These are phyloP conservation scores for Tyrannus savana DNA, from an alignment of 2,113 vertebrate genomes.

Conservation along the genomic window DNA sequence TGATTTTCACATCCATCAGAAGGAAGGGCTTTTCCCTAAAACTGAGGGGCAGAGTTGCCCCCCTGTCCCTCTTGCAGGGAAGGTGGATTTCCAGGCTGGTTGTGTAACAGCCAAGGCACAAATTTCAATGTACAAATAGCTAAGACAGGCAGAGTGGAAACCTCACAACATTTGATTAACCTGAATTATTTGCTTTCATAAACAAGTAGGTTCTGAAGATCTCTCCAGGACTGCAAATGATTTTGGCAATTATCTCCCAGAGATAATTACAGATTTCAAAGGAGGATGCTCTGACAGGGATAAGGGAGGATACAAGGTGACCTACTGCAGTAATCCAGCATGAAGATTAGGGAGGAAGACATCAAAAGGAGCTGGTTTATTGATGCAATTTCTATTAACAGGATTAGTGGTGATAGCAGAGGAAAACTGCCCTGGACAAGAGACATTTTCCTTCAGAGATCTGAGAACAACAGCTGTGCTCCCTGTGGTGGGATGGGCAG, in stretches of 20 bases:
- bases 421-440: neutral
- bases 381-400: constrained; percentile 45
- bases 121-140: neutral
- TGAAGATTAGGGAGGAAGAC: constrained; percentile 17
- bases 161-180: constrained; percentile 39
- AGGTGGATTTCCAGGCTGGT: neutral
- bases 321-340: constrained; percentile 37
- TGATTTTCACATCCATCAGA: neutral
- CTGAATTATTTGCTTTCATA: constrained; percentile 61
- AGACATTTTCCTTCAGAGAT: constrained; percentile 4
- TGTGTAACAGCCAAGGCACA: neutral
- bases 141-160: neutral
- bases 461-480: neutral
- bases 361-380: constrained; percentile 47
- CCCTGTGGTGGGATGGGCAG: neutral
- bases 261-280: constrained; percentile 66
- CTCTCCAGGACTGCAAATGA: constrained; percentile 52
- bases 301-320: constrained; percentile 53
- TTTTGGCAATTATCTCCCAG: constrained; percentile 66
- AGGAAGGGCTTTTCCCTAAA: neutral
- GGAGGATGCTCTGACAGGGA: constrained; percentile 12
- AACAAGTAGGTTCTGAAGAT: constrained; percentile 64
- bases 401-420: constrained; percentile 38
- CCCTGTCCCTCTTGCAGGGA: neutral
- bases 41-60: neutral